A percentile compares a stretch with the other conserved stretches of the same genome.
These are phyloP conservation scores for Nicator chloris DNA, from an alignment of 2,113 vertebrate genomes.

Conservation along the genomic window DNA sequence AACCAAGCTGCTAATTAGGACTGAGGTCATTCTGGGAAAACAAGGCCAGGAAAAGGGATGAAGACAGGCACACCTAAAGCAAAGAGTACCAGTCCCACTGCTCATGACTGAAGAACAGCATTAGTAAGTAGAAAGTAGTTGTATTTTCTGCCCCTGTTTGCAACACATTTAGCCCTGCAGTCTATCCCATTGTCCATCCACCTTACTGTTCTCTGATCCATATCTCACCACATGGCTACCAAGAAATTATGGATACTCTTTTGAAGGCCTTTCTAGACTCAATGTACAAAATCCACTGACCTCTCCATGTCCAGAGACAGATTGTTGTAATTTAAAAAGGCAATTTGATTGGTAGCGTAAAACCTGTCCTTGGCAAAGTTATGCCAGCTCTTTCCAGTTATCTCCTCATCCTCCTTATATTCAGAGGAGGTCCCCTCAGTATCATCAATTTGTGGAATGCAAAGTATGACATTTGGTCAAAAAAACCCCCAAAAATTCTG, in stretches of 20 bases:
- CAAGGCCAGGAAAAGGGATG: background rate
- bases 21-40: background rate
- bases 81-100: background rate
- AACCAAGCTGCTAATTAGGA: background rate
- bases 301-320: background rate
- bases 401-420: background rate
- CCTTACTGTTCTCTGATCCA: background rate
- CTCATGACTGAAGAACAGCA: background rate
- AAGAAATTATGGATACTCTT: background rate
- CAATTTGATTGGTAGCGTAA: background rate
- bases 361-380: background rate
- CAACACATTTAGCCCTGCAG: background rate
- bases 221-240: background rate
- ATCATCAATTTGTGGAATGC: accelerated
- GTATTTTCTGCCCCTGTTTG: background rate
- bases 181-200: background rate
- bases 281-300: background rate
- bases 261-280: background rate
- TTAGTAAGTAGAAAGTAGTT: background rate
- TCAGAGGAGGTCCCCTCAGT: background rate
- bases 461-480: background rate
- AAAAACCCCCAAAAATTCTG: accelerated
- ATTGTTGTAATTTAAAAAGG: background rate
- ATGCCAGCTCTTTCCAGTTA: background rate
- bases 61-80: background rate